Base-by-base conservation (phyloP, 2,888 invertebrate genomes). In the Xanthia icteritia region DNA sequence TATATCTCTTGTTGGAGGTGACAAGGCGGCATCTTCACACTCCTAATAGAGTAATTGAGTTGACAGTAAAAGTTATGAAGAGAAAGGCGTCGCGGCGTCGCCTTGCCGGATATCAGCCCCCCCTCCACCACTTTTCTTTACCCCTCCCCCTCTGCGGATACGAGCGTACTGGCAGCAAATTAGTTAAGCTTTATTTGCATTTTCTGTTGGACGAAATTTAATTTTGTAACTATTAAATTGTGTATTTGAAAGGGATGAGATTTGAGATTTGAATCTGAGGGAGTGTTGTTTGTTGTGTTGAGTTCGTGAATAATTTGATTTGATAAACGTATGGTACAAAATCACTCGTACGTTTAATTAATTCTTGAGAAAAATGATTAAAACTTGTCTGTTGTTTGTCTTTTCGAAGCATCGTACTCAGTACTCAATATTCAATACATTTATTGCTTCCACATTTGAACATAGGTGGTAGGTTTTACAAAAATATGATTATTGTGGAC, bases 31-130 rank as follows among this genome's bases (percentile, higher is more conserved):
- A 77, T 82, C 86, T 86, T 88, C 86, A 79, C 88, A 87, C 90
- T 89, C 91, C 92, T 93, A 93, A 94, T 93, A 90, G 89, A 92
- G 94, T 95, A 95, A 94, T 95, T 93, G 94, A 94, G 94, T 95
- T 93, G 94, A 94, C 94, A 94, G 95, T 94, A 93, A 94, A 94
- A 95, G 95, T 95, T 96, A 95, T 96, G 94, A 95, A 93, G 93
- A 93, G 92, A 88, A 85, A 89, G 91, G 92, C 95, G 95, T 91
- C 96, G 88, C 82, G 88, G 92, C 93, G 96, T 94, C 95, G 95
- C 95, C 95, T 90, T 84, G 86, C 90, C 95, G 95, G 95, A 94
- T 94, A 94, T 94, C 94, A 93, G 92, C 83, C 89, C 91, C 91
- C 81, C 81, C 76, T 31, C 92, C 91, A 84, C 92, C 92, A 91